Evolutionary conservation across 2,888 invertebrate species (phyloP), one percentile per base, ranked within the genome.

Genomic region (Amiota communis): DNA sequence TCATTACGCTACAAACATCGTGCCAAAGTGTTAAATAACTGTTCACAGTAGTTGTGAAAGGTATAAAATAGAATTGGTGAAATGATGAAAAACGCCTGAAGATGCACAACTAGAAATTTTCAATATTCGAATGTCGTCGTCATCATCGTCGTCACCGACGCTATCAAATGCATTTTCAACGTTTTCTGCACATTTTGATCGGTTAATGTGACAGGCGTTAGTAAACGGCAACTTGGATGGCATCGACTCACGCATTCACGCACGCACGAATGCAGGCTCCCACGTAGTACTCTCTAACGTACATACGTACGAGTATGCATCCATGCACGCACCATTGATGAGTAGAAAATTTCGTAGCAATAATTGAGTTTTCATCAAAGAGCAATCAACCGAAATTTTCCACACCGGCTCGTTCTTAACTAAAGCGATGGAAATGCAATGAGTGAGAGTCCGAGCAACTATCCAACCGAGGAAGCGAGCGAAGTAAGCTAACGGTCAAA

Each of bases 301-400:
- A 23, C 23, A 23, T 23, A 23, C 23, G 1, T 23, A n/a, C 4
- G 53, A 1, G 56, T 15, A 56, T 9, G 59, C 59, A 59, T 36
- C 36, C 36, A 36, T 36, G 53, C 53, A 6, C 53, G n/a, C 36
- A 36, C 36, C 36, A 36, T 36, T 36, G 36, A 36, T 36, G n/a
- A 20, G 23, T 51, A 67, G 57, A 59, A 72, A 63, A 63, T 46
- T 64, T 64, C 63, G n/a, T 71, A 17, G 71, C 53, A 47, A 84
- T 84, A 84, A 84, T 84, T 84, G 83, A 84, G 86, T 84, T 84
- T 84, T 84, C 84, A 84, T 85, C 86, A 86, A 85, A 84, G 86
- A 77, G 84, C 86, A 85, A 84, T 84, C 84, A 84, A 83, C 80
- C 79, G 83, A 85, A 78, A 83, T 84, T 84, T 84, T 81, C 80